Evolutionary conservation across 2,888 invertebrate genomes (phyloP).

Genomic region (Petrolisthes cinctipes): DNA sequence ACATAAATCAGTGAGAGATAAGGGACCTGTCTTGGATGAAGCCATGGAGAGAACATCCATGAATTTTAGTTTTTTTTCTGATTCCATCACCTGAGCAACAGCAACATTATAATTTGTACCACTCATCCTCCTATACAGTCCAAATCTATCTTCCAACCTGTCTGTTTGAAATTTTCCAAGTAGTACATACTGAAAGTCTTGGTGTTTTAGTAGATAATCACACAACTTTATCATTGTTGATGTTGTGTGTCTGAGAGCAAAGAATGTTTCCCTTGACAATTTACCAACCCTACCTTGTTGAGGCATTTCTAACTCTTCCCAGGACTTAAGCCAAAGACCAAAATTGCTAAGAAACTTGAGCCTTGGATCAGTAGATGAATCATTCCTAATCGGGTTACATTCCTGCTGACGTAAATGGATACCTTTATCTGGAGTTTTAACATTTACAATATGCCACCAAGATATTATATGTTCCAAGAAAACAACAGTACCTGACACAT

Average conservation of each 20-base stretch:
- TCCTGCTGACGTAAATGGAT: slow-evolving; percentile 18
- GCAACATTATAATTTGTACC: slow-evolving; percentile 38
- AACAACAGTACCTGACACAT: slow-evolving; percentile 23
- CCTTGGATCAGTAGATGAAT: slow-evolving; percentile 31
- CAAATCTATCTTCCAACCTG: slow-evolving; percentile 34
- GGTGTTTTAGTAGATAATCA: slow-evolving; percentile 37
- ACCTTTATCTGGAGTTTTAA: slow-evolving; percentile 33
- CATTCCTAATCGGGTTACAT: slow-evolving; percentile 34
- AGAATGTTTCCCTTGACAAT: slow-evolving; percentile 33
- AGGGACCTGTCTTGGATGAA: slow-evolving; percentile 10
- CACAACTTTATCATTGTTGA: slow-evolving; percentile 42
- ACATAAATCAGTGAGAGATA: slow-evolving; percentile 26
- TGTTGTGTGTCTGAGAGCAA: slow-evolving; percentile 29
- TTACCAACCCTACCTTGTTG: slow-evolving; percentile 5
- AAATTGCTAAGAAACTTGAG: slow-evolving; percentile 28
- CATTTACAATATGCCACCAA: slow-evolving; percentile 42
- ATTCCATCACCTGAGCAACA: slow-evolving; percentile 41
- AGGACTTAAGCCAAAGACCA: slow-evolving; percentile 27
- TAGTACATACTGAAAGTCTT: slow-evolving; percentile 28
- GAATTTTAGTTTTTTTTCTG: slow-evolving; percentile 43
- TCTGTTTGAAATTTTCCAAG: slow-evolving; percentile 40
- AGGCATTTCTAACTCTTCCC: slow-evolving; percentile 35
- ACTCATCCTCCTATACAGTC: slow-evolving; percentile 36
- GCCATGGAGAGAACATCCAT: slow-evolving; percentile 40
- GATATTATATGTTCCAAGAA: slow-evolving; percentile 40